phyloP scores from a whole-genome alignment of 2,888 invertebrate species.

The Polyommatus icarus region DNA sequence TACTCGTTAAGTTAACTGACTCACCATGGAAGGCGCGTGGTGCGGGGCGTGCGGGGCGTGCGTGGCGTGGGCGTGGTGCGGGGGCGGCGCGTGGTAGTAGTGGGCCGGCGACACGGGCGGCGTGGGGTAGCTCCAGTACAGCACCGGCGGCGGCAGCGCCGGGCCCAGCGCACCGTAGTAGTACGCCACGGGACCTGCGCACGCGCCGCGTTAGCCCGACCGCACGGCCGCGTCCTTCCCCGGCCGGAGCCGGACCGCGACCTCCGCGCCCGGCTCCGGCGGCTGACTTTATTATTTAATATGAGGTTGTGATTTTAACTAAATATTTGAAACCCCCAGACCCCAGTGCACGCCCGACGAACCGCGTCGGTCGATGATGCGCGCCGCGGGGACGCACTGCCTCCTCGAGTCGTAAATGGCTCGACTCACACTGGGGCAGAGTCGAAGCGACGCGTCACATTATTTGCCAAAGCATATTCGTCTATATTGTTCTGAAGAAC shows the following conservation, averaged over 20 bases:
- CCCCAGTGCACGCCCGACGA: neutral
- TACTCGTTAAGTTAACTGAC: neutral
- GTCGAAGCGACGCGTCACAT: too few species aligned
- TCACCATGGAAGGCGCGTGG: constrained; percentile 71
- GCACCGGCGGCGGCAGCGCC: constrained; percentile 83
- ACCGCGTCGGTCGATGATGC: neutral
- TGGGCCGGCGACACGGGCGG: constrained; percentile 96
- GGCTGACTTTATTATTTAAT: constrained; percentile 7
- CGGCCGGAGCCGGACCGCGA: neutral
- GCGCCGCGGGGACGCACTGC: neutral
- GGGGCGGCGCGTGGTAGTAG: constrained; percentile 86
- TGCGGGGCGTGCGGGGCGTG: constrained; percentile 60
- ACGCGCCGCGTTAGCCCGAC: constrained; percentile 1
- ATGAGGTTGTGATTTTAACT: neutral
- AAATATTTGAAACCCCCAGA: neutral
- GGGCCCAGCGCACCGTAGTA: constrained; percentile 79
- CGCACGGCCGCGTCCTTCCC: neutral
- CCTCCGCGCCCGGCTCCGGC: neutral
- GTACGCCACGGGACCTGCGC: constrained; percentile 76
- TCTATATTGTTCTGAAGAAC: too few species aligned
- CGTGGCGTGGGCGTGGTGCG: constrained; percentile 73
- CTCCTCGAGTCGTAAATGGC: neutral
- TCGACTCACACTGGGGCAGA: too few species aligned
- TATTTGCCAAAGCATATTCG: too few species aligned
- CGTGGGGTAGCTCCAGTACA: constrained; percentile 97